These are phyloP conservation scores for Acleris literana DNA, from an alignment of 2,888 invertebrate species.

Conservation along the genomic window DNA sequence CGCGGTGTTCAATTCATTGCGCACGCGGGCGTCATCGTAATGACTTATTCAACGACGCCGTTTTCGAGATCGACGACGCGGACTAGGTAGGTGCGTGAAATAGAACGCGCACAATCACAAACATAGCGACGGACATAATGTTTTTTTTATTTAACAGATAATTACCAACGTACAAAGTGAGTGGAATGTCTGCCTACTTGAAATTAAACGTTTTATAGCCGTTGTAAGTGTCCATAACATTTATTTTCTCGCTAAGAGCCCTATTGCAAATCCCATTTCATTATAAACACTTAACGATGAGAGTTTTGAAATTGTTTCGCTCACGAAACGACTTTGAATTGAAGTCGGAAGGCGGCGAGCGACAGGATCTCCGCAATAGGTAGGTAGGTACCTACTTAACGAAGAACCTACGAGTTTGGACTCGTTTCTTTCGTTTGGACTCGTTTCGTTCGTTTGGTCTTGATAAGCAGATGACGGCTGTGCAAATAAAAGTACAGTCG, in stretches of 20 bases:
- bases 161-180: neutral
- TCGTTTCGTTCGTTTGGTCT: no score
- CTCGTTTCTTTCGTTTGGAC: no score
- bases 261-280: neutral
- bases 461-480: no score
- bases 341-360: no score
- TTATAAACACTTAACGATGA: neutral
- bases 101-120: neutral
- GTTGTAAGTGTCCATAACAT: neutral
- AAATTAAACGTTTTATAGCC: slow-evolving; percentile 1
- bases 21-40: neutral
- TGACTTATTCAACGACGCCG: slow-evolving; percentile 7
- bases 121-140: neutral
- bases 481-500: no score
- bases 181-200: slow-evolving; percentile 4
- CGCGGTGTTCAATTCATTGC: slow-evolving; percentile 5
- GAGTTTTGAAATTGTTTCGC: neutral
- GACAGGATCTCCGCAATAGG: no score
- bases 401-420: no score
- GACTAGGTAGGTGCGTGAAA: neutral
- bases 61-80: neutral
- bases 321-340: neutral
- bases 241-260: neutral
- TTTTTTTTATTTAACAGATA: neutral
- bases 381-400: no score